Base-by-base conservation (phyloP, 2,888 invertebrate species). In the Tenthredo notha region DNA sequence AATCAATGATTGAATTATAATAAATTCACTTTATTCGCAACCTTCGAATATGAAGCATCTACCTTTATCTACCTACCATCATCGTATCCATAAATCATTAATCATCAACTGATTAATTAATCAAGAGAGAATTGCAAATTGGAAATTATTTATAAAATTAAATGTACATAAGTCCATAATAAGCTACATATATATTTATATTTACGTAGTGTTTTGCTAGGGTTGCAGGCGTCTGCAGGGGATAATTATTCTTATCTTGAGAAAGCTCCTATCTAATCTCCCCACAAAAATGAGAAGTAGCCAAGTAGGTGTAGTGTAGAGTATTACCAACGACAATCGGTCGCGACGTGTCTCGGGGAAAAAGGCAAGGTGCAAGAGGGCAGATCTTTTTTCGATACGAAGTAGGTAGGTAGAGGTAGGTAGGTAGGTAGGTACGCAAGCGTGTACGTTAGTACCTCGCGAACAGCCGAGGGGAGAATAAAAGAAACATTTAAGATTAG, bases 351-450 rank as follows among this genome's bases (percentile, higher is more conserved):
- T 61, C 33, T 58, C 40, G 83, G 47, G 83, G 33, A 47, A 83
- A 83, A 70, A 67, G 33, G 83, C 83, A 83, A 83, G 83, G 83
- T 83, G 83, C 83, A 67, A 67, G 29, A 70, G 67, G 83, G 83
- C 43, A 83, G 83, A 83, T 83, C 83, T 67, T 70, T 29, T 47
- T 47, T 83, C 50, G 83, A 83, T 83, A 83, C 70, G 77, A 50
- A 40, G 70, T 67, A 40, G 18, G 61, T 54, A 47, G 47, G 25
- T 29, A 33, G n/a, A n/a, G n/a, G n/a, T n/a, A n/a, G 29, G 67
- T 65, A 40, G 18, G 58, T 50, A 47, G 43, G 25, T 25, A 33
- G 29, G 33, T 54, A 77, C 50, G 29, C 25, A 43, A 21, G 25
- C 77, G 50, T 50, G 77, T 37, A 61, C 80, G 80, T 40, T 58